These are phyloP conservation scores for Argyrosomus japonicus DNA, from an alignment of 2,113 vertebrate species.

Conservation along the genomic window DNA sequence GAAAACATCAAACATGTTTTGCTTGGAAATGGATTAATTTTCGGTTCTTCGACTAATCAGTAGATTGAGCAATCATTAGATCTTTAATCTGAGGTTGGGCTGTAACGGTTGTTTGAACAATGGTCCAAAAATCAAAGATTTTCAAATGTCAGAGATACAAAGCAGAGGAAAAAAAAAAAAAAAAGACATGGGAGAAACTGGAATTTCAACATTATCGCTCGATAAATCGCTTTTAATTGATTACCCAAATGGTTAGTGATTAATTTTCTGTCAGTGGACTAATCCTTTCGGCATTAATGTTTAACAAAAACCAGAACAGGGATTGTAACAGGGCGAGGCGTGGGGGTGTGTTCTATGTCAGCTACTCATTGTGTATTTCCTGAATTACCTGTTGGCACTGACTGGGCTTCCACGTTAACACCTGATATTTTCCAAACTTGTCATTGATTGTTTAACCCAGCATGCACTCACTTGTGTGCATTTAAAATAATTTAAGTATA, in stretches of 20 bases:
- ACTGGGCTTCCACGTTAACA: slow-evolving; percentile 52
- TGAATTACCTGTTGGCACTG: slow-evolving; percentile 55
- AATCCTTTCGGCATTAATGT: background rate
- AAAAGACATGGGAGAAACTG: background rate
- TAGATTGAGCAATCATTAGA: background rate
- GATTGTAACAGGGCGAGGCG: background rate
- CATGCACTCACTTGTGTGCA: background rate
- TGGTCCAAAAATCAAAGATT: background rate
- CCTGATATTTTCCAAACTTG: background rate
- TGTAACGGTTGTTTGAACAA: no score
- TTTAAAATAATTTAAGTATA: background rate
- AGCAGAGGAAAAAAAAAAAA: no score
- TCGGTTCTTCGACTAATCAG: background rate
- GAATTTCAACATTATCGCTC: no score
- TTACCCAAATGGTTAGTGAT: background rate
- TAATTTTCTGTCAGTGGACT: background rate
- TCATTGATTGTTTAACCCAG: background rate
- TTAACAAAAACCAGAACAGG: no score
- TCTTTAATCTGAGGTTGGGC: no score
- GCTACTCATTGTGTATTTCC: slow-evolving; percentile 35
- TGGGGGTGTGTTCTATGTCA: background rate
- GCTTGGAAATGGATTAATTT: no score
- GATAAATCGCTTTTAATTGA: background rate
- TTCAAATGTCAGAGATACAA: background rate
- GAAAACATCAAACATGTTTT: no score